These are phyloP conservation scores for Gallinago undulata DNA, from an alignment of 2,113 vertebrate genomes.

Conservation along the genomic window DNA sequence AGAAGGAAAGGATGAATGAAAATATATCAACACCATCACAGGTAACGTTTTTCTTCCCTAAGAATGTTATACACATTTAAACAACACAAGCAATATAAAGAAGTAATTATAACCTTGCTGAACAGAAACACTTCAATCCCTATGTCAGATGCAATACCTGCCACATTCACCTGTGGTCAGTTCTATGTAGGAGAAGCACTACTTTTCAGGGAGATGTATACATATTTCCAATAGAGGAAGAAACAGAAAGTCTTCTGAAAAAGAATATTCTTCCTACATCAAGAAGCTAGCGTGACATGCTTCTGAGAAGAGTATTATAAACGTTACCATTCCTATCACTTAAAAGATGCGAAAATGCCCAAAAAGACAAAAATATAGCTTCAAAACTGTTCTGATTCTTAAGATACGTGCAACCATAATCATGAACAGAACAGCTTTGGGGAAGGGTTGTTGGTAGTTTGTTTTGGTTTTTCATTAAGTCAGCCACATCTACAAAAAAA, in stretches of 20 bases:
- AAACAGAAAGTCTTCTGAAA: not conserved
- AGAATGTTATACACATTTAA: not conserved
- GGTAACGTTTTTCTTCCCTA: not conserved
- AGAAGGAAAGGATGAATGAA: not conserved
- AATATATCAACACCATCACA: not conserved
- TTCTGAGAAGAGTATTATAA: not conserved
- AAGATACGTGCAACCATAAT: not conserved
- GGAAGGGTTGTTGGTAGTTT: not conserved
- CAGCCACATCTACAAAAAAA: not conserved
- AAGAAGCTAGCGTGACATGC: not conserved
- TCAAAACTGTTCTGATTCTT: not conserved
- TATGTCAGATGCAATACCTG: not conserved
- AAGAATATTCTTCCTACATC: not conserved
- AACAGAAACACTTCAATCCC: not conserved
- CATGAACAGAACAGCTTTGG: not conserved
- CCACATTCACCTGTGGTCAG: not conserved
- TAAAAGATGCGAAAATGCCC: not conserved
- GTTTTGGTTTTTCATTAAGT: not conserved
- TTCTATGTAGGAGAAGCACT: not conserved
- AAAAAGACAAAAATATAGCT: not conserved
- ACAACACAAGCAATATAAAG: not conserved
- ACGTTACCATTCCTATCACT: not conserved
- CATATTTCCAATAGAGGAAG: not conserved
- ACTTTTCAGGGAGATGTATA: accelerated
- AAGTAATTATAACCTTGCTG: not conserved